Base-by-base conservation (phyloP, 2,888 invertebrate genomes). In the Parnassius smintheus region DNA sequence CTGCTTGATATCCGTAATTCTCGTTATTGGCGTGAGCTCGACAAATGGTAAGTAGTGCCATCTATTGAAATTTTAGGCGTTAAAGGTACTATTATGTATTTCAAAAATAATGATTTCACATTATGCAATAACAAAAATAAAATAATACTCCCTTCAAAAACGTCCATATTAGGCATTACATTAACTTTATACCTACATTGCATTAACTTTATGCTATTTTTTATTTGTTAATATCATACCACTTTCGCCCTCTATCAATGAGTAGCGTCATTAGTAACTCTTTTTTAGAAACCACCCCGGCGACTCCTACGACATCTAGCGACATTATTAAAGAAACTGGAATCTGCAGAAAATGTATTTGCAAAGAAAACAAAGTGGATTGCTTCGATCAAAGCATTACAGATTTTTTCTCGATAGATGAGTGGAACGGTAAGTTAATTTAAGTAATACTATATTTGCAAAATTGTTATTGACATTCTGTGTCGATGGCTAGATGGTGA, bases 321-420 rank as follows among this genome's bases (percentile, higher is more conserved):
- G 75, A 72, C 3, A 65, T 72, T 1, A 72, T 78, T 9, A 73
- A 75, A 25, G 75, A 84, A 41, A 77, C 85, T 0, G 89, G 88
- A 1, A 83, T 94, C 35, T 94, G 94, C 74, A 85, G 88, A 56
- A 85, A 86, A 59, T 94, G 94, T 69, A 73, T 71, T 0, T 94
- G 94, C 66, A 81, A 87, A 56, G 77, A 85, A 10, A 81, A 81
- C 1, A 83, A 85, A 18, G 86, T 95, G 2, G 88, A 95, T 70
- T 95, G 95, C 66, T 88, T 88, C 9, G 86, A 90, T 11, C 86
- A 83, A 66, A 85, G 83, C 10, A 75, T 95, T 8, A 78, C 79
- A 0, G 75, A 76, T 1, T 92, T 93, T 75, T 93, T 95, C 69
- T 87, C 82, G 1, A 80, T 84, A 18, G 83, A 88, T 0, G 92